These are phyloP conservation scores for Catamblyrhynchus diadema DNA, from an alignment of 2,797 vertebrate species.

Conservation along the genomic window DNA sequence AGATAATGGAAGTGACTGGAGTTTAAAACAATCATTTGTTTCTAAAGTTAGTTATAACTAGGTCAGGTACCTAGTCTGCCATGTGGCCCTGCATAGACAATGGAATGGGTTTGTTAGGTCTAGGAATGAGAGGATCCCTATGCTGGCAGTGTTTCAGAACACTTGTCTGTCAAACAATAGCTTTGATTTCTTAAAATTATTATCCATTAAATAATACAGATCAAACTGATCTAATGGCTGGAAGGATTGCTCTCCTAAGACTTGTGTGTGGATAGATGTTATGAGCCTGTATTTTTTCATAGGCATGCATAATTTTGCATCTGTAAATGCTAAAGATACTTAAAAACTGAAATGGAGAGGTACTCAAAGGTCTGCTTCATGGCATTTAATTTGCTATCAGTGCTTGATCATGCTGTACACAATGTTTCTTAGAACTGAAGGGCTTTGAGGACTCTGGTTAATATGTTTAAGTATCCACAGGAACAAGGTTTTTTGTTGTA, in stretches of 20 bases:
- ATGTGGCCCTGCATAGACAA: rapidly evolving
- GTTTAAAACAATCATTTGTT: not conserved
- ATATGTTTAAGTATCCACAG: not conserved
- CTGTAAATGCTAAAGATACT: not conserved
- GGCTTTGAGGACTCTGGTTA: not conserved
- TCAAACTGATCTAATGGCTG: not conserved
- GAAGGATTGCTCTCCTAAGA: not conserved
- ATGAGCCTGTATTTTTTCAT: not conserved
- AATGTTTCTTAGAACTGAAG: not conserved
- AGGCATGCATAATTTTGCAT: not conserved
- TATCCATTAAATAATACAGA: not conserved
- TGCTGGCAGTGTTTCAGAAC: not conserved
- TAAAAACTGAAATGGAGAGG: not conserved
- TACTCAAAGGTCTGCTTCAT: not conserved
- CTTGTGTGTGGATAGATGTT: not conserved
- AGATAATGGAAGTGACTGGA: not conserved
- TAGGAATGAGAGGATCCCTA: not conserved
- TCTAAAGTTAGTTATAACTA: not conserved
- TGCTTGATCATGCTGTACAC: not conserved
- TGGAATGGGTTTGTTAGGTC: not conserved
- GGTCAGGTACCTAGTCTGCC: not conserved
- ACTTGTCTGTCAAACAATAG: not conserved
- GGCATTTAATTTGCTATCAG: not conserved
- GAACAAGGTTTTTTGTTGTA: not conserved
- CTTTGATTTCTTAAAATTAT: not conserved